Evolutionary conservation across 23 tunicate species (phyloP).

Genomic region (Trididemnum nubilum): DNA sequence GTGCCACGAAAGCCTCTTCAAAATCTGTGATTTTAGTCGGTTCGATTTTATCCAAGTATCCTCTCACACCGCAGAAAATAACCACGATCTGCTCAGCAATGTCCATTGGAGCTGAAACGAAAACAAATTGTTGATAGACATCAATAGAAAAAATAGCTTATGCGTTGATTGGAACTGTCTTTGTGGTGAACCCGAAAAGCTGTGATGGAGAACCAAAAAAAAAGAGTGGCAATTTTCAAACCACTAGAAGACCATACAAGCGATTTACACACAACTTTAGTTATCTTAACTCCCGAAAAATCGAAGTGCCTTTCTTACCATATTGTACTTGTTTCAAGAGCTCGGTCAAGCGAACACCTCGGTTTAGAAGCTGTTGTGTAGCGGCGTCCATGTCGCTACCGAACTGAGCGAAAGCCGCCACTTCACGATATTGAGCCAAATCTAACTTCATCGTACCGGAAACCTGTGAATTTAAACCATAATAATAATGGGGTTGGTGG

Average conservation of each 20-base stretch:
- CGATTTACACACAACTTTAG: no score
- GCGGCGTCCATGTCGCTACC: constrained; percentile 99
- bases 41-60: constrained; percentile 89
- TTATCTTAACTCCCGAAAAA: no score
- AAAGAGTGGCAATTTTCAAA: no score
- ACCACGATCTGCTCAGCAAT: constrained; percentile 94
- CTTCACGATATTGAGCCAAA: constrained; percentile 99
- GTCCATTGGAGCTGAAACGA: constrained; percentile 88
- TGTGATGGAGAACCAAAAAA: background rate
- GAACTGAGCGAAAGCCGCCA: constrained; percentile 99
- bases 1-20: constrained; percentile 83
- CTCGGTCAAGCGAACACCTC: constrained; percentile 95
- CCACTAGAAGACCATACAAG: no score
- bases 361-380: constrained; percentile 94
- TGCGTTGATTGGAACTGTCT: background rate
- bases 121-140: background rate
- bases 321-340: constrained; percentile 98
- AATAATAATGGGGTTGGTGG: background rate
- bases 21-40: constrained; percentile 93
- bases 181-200: background rate
- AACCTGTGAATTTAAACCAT: constrained; percentile 41
- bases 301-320: no score
- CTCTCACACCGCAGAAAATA: constrained; percentile 96
- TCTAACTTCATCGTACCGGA: constrained; percentile 99
- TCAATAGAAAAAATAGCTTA: background rate